Evolutionary conservation across 2,888 invertebrate species (phyloP).

Genomic region (Hermodice carunculata): DNA sequence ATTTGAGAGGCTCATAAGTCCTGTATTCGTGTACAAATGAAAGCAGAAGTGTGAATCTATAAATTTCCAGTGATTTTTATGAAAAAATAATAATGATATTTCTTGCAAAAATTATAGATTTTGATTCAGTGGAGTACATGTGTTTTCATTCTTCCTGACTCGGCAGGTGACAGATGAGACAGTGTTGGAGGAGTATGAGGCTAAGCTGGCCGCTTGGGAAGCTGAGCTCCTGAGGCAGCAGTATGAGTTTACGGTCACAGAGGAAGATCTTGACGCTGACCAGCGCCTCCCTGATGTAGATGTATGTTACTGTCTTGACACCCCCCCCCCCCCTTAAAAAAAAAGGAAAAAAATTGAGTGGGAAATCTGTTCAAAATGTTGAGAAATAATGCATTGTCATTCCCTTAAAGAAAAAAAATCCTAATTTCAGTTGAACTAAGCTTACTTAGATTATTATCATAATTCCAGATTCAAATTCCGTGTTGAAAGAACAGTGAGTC

Average conservation of each 20-base stretch:
- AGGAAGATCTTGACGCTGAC: conserved; percentile 63
- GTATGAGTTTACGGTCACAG: conserved; percentile 68
- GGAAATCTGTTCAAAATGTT: too few relatives aligned
- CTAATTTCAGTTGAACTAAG: too few relatives aligned
- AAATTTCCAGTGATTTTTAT: too few relatives aligned
- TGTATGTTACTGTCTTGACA: neutral
- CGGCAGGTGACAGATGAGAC: conserved; percentile 59
- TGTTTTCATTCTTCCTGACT: neutral
- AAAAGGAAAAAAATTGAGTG: too few relatives aligned
- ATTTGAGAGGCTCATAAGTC: too few relatives aligned
- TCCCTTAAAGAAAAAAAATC: neutral
- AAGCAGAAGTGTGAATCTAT: too few relatives aligned
- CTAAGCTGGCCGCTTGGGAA: conserved; percentile 59
- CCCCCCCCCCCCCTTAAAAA: neutral
- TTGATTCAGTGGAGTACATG: neutral
- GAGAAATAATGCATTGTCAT: too few relatives aligned
- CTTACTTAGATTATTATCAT: too few relatives aligned
- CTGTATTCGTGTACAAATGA: too few relatives aligned
- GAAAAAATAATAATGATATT: neutral
- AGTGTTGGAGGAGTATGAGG: conserved; percentile 52
- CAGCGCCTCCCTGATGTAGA: conserved; percentile 1
- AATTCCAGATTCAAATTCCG: too few relatives aligned
- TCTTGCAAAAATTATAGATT: too few relatives aligned
- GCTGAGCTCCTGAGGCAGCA: conserved; percentile 59
- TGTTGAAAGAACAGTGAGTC: too few relatives aligned